Base-by-base conservation (phyloP, 2,113 vertebrate genomes). In the Saccopteryx bilineata region DNA sequence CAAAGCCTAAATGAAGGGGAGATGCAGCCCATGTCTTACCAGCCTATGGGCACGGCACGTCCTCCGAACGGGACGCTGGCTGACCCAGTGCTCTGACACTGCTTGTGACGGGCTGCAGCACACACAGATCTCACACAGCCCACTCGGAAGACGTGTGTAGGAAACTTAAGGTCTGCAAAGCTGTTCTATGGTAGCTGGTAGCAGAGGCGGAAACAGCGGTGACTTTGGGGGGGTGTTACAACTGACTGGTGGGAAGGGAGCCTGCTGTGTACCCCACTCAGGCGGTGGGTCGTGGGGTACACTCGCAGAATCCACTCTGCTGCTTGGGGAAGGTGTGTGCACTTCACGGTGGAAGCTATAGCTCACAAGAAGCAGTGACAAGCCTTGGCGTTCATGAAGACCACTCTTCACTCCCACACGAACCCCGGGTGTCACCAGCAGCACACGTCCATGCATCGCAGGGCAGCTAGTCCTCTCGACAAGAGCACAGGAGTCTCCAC, bases 361-460 rank as follows among this genome's bases (percentile, higher is more conserved):
- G 6, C 24, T 28, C 33, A 33, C 4, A n/a, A 54, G 28, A 60
- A 71, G 68, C 13, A 14, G 10, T 39, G 52, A 66, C 4, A 23
- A 54, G 46, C n/a, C 52, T 24, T 10, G n/a, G 54, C n/a, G 71
- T 61, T 26, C 7, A 24, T 7, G 46, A 39, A 54, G 63, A 61
- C 12, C 2, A 19, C n/a, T 56, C 24, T 46, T 33, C 7, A 78
- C 61, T 85, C 60, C 18, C 9, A 60, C 28, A 26, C 1, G 5
- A n/a, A 85, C n/a, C 33, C 1, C 71, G 19, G 33, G 19, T 39
- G 26, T 31, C 61, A n/a, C 6, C 7, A 12, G 31, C 24, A 52
- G 4, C 6, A 1, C 50, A 31, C 9, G 4, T 4, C 1, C 50
- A 31, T 7, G 24, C 21, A 1, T 7, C 13, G 28, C 1, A 1